Conservation (phyloP, 1,140 invertebrate genomes). For the Coboldia fuscipes region DNA sequence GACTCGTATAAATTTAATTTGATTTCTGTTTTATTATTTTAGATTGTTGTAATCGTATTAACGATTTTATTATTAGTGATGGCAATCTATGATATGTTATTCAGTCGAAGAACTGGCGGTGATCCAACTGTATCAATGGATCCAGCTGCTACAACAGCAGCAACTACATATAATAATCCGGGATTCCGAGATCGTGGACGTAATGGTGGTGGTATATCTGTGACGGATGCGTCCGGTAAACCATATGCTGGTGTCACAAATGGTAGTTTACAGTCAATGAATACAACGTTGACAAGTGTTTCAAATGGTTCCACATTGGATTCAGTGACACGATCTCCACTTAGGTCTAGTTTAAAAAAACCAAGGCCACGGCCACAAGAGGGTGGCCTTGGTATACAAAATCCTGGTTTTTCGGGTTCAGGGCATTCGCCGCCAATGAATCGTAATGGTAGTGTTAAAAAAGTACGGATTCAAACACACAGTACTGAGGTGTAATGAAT, state of each 20-base stretch:
- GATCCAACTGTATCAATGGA: slow-evolving; percentile 48
- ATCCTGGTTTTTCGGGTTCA: slow-evolving; percentile 47
- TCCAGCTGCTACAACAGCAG: slow-evolving; percentile 26
- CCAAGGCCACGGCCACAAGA: slow-evolving; percentile 32
- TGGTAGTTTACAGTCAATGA: slow-evolving; percentile 54
- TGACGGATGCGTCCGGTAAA: slow-evolving; percentile 63
- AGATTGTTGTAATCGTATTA: slow-evolving; percentile 53
- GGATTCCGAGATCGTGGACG: slow-evolving; percentile 51
- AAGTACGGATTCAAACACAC: slow-evolving; percentile 70
- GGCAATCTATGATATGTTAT: slow-evolving; percentile 52
- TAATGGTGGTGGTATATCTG: slow-evolving; percentile 39
- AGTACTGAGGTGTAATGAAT: slow-evolving; percentile 55
- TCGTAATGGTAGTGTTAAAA: slow-evolving; percentile 64
- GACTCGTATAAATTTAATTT: slow-evolving; percentile 1
- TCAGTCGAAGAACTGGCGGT: slow-evolving; percentile 40
- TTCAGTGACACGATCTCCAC: slow-evolving; percentile 42
- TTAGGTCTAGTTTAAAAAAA: slow-evolving; percentile 64
- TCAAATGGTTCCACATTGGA: slow-evolving; percentile 33
- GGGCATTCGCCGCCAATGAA: slow-evolving; percentile 55
- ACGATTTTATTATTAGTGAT: slow-evolving; percentile 51
- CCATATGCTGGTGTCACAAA: slow-evolving; percentile 52
- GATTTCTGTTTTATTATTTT: slow-evolving; percentile 17
- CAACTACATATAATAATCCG: slow-evolving; percentile 60
- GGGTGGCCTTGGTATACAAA: slow-evolving; percentile 54
- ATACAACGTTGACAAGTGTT: slow-evolving; percentile 44